Percentiles rank a stretch among this genome's conserved stretches.
phyloP scores from a whole-genome alignment of 2,797 vertebrate species.

The Pangasius sanitwongsei region DNA sequence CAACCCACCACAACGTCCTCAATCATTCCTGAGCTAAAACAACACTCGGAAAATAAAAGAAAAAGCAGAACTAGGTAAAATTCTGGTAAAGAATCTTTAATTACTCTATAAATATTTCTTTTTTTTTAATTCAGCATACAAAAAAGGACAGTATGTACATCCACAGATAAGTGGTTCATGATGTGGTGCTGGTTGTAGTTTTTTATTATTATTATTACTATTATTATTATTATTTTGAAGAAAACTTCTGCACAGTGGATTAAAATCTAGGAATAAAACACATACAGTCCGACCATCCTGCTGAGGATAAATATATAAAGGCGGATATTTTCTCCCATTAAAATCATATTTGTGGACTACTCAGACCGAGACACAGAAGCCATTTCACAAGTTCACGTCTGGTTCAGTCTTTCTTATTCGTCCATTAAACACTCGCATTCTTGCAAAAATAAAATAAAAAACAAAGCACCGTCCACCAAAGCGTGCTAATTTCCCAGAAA shows the following conservation, averaged over 20 bases:
- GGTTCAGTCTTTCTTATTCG: constrained; percentile 52
- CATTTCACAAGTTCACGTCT: constrained; percentile 60
- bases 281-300: constrained; percentile 61
- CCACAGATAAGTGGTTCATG: constrained; percentile 89
- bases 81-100: constrained; percentile 73
- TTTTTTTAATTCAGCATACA: constrained; percentile 88
- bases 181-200: constrained; percentile 62
- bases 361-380: constrained; percentile 58
- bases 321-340: constrained; percentile 57
- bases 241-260: constrained; percentile 64
- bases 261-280: constrained; percentile 68
- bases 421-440: constrained; percentile 1
- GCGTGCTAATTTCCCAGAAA: constrained; percentile 15
- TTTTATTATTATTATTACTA: not conserved
- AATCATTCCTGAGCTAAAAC: constrained; percentile 35
- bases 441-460: constrained; percentile 29
- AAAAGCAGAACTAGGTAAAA: constrained; percentile 49
- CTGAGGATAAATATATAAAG: constrained; percentile 61
- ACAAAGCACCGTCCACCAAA: constrained; percentile 58
- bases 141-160: constrained; percentile 92
- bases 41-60: constrained; percentile 1
- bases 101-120: constrained; percentile 96
- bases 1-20: constrained; percentile 20
- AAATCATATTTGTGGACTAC: constrained; percentile 52
- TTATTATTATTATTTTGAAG: too few relatives aligned